Evolutionary conservation across 2,888 invertebrate genomes (phyloP).

Genomic region (Drosophila antonietae): DNA sequence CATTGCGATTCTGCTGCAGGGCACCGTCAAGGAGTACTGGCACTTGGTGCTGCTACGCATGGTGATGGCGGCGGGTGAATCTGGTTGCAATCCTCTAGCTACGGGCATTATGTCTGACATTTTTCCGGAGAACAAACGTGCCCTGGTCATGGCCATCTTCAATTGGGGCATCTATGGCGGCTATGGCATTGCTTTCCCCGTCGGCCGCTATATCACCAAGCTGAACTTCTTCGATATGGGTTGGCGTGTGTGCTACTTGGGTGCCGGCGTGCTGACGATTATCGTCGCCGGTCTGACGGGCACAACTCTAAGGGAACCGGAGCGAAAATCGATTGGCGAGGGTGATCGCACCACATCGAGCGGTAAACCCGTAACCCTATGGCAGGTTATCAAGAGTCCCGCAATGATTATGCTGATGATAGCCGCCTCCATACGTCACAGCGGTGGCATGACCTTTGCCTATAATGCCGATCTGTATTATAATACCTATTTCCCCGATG

Average conservation of each 20-base stretch:
- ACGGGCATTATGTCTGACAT: conserved; percentile 93
- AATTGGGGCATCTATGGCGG: conserved; percentile 98
- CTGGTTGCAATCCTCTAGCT: conserved; percentile 94
- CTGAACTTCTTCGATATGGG: conserved; percentile 91
- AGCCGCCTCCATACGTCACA: conserved; percentile 95
- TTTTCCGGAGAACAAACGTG: conserved; percentile 92
- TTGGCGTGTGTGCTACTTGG: conserved; percentile 93
- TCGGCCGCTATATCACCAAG: conserved; percentile 93
- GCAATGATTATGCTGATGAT: conserved; percentile 91
- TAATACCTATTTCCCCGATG: conserved; percentile 94
- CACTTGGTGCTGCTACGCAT: conserved; percentile 94
- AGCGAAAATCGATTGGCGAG: conserved; percentile 91
- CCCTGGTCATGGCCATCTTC: conserved; percentile 95
- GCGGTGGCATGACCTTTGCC: conserved; percentile 95
- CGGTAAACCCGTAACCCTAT: conserved; percentile 87
- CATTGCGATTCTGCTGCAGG: conserved; percentile 93
- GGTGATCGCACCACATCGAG: conserved; percentile 84
- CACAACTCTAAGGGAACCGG: conserved; percentile 91
- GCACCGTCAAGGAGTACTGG: conserved; percentile 94
- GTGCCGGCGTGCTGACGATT: conserved; percentile 91
- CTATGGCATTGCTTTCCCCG: conserved; percentile 96
- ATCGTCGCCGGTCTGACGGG: conserved; percentile 90
- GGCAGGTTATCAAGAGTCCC: conserved; percentile 92
- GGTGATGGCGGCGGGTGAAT: conserved; percentile 94
- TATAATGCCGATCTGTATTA: conserved; percentile 96